Conservation (phyloP, 2,888 invertebrate species). For the Oscheius sp. region DNA sequence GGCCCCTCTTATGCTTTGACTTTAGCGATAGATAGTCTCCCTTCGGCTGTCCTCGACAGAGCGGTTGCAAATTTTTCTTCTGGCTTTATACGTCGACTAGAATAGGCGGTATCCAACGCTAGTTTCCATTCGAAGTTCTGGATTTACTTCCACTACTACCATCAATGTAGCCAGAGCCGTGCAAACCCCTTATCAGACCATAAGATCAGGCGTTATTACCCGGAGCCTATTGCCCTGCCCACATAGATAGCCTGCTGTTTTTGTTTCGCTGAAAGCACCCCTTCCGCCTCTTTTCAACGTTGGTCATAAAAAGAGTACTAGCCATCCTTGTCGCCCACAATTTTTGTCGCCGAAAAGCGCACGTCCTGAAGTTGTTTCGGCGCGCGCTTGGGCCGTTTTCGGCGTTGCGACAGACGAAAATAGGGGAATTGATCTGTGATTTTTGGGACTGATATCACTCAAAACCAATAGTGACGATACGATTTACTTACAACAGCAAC, state of each 20-base stretch:
- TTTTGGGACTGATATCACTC: conserved; percentile 11
- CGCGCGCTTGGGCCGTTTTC: background rate
- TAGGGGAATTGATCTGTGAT: conserved; percentile 10
- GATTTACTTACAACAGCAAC: conserved; percentile 60
- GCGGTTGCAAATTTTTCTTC: no score
- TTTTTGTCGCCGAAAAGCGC: background rate
- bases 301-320: background rate
- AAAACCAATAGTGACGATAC: background rate
- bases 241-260: background rate
- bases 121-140: no score
- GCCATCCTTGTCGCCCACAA: background rate
- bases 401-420: conserved; percentile 8
- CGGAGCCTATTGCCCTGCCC: background rate
- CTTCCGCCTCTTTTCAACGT: conserved; percentile 5
- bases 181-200: background rate
- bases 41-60: no score
- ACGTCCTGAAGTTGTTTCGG: background rate
- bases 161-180: background rate
- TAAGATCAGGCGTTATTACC: background rate
- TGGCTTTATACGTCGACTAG: no score
- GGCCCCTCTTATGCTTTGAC: no score
- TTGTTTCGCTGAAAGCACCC: background rate
- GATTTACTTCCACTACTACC: no score
- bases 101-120: no score
- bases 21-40: no score